Conservation (phyloP, 64 coral and sea anemone species). For the Cladopsammia gracilis region DNA sequence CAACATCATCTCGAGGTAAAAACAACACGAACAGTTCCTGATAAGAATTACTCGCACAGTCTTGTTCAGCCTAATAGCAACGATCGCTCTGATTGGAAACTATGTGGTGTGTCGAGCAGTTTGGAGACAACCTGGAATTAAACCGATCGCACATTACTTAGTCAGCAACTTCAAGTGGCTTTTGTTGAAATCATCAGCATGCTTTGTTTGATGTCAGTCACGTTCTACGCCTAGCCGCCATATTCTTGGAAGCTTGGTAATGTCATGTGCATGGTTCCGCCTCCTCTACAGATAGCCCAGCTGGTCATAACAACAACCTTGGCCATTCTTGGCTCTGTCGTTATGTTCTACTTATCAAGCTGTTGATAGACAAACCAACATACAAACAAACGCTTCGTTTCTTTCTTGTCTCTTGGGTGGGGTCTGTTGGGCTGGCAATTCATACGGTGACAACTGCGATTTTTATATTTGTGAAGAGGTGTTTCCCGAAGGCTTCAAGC, state of each 20-base stretch:
- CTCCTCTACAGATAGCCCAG: slow-evolving; percentile 65
- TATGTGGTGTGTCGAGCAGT: too few relatives aligned
- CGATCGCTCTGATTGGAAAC: slow-evolving; percentile 59
- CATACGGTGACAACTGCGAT: slow-evolving; percentile 21
- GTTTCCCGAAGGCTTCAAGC: slow-evolving; percentile 38
- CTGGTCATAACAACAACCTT: slow-evolving; percentile 80
- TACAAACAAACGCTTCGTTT: slow-evolving; percentile 1
- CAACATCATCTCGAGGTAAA: neutral
- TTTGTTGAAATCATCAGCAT: too few relatives aligned
- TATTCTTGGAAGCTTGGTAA: slow-evolving; percentile 80
- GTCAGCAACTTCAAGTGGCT: too few relatives aligned
- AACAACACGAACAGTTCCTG: neutral
- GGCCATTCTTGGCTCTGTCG: slow-evolving; percentile 78
- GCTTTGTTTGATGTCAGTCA: slow-evolving; percentile 27
- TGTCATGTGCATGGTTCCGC: slow-evolving; percentile 76
- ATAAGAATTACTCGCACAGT: slow-evolving; percentile 19
- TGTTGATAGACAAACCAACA: slow-evolving; percentile 14
- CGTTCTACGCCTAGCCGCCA: slow-evolving; percentile 38
- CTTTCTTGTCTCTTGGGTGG: slow-evolving; percentile 56
- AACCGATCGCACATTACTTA: too few relatives aligned
- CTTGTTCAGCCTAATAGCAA: slow-evolving; percentile 38
- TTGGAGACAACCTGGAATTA: too few relatives aligned
- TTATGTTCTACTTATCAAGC: slow-evolving; percentile 65
- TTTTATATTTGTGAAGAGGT: slow-evolving; percentile 25
- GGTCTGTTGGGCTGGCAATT: slow-evolving; percentile 43